phyloP scores from a whole-genome alignment of 64 coral and sea anemone genomes.

The Dendrophyllia cribrosa region DNA sequence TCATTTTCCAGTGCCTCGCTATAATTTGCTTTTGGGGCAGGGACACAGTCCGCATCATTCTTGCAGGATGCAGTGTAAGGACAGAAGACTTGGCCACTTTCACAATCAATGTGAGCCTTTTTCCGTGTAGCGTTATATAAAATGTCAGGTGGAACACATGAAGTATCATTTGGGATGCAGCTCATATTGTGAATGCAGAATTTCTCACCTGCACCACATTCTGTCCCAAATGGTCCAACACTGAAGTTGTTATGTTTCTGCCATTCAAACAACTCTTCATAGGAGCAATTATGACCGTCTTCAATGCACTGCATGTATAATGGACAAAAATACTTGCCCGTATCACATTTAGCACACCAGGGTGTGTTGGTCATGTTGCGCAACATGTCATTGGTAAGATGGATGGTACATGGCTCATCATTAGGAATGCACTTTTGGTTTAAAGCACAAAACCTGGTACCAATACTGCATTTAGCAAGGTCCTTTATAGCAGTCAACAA shows the following conservation, averaged over 20 bases:
- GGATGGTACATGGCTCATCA: neutral
- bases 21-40: neutral
- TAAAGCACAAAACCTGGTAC: slow-evolving; percentile 17
- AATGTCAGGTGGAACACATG: neutral
- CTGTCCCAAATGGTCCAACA: neutral
- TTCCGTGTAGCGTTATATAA: neutral
- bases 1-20: slow-evolving; percentile 17
- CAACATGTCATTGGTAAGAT: slow-evolving; percentile 29
- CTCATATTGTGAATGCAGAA: slow-evolving; percentile 42
- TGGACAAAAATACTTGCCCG: slow-evolving; percentile 39
- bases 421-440: slow-evolving; percentile 34
- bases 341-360: slow-evolving; percentile 46
- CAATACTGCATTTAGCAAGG: neutral
- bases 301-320: slow-evolving; percentile 29
- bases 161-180: slow-evolving; percentile 19
- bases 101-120: neutral
- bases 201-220: neutral
- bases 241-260: neutral
- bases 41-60: neutral
- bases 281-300: slow-evolving; percentile 46
- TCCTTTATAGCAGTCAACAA: neutral
- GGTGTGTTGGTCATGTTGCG: slow-evolving; percentile 21
- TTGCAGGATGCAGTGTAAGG: slow-evolving; percentile 16
- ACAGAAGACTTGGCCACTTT: neutral
- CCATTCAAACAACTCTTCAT: slow-evolving; percentile 19